Percentiles rank a stretch among this genome's conserved stretches.
phyloP scores from a whole-genome alignment of 2,113 vertebrate species.

The Microcebus griseorufus region DNA sequence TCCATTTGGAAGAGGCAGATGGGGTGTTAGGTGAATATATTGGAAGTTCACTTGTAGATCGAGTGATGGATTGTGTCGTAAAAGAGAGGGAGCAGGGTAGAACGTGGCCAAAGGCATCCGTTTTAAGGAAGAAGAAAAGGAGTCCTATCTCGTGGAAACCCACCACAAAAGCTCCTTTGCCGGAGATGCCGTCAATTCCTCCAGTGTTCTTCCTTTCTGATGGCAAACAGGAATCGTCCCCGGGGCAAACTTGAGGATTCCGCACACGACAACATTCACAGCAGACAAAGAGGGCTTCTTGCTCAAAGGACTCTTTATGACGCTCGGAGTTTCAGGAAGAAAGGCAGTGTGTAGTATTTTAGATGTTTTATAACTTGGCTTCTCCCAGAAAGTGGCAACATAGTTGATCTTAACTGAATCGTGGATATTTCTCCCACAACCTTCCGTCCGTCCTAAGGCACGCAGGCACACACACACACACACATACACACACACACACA shows the following conservation, averaged over 20 bases:
- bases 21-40: accelerated
- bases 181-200: too few relatives aligned
- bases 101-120: accelerated
- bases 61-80: neutral
- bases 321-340: too few relatives aligned
- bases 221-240: neutral
- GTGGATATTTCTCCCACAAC: accelerated
- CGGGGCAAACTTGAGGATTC: too few relatives aligned
- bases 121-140: neutral
- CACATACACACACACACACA: neutral
- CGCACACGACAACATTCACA: accelerated
- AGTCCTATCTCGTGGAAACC: accelerated
- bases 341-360: accelerated
- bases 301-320: neutral
- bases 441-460: neutral
- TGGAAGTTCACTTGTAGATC: accelerated
- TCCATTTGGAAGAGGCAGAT: accelerated
- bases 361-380: accelerated
- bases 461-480: neutral
- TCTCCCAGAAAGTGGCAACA: neutral
- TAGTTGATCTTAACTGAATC: neutral
- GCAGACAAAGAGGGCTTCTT: neutral
- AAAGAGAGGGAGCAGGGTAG: neutral
- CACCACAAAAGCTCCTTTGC: neutral
- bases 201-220: neutral